phyloP scores from a whole-genome alignment of 1,140 invertebrate genomes.

The Eueides isabella region DNA sequence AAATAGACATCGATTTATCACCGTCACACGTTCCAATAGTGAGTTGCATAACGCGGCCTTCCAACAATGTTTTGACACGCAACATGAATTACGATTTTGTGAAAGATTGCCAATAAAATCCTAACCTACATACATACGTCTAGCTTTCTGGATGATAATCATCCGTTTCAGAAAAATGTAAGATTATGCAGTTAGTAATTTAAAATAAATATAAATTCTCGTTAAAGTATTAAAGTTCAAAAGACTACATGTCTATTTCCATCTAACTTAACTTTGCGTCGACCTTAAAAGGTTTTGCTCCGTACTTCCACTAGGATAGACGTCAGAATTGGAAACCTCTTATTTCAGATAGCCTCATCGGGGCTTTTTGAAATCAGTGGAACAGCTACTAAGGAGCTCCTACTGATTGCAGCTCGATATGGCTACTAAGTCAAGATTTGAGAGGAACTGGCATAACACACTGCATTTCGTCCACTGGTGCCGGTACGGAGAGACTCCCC shows the following conservation, averaged over 20 bases:
- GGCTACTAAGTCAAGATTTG: slow-evolving; percentile 81
- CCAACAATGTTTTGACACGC: slow-evolving; percentile 41
- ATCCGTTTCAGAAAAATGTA: slow-evolving; percentile 4
- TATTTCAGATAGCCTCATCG: slow-evolving; percentile 78
- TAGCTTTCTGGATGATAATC: slow-evolving; percentile 16
- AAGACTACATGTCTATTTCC: slow-evolving; percentile 11
- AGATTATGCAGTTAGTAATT: background rate
- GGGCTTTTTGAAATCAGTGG: slow-evolving; percentile 74
- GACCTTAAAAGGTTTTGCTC: slow-evolving; percentile 61
- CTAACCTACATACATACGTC: slow-evolving; percentile 30
- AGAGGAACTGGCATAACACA: slow-evolving; percentile 86
- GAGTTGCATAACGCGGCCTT: slow-evolving; percentile 46
- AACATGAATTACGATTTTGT: slow-evolving; percentile 37
- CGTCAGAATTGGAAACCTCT: slow-evolving; percentile 81
- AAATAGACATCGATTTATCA: slow-evolving; percentile 39
- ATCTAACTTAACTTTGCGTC: slow-evolving; percentile 38
- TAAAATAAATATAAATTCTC: background rate
- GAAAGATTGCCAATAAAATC: slow-evolving; percentile 42
- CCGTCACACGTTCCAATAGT: slow-evolving; percentile 37
- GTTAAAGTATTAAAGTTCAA: background rate
- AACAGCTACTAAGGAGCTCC: slow-evolving; percentile 78
- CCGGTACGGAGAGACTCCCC: slow-evolving; percentile 85
- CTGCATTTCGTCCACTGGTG: slow-evolving; percentile 88
- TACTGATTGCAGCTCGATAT: slow-evolving; percentile 82
- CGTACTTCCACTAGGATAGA: slow-evolving; percentile 65